Conservation (phyloP, 1,140 invertebrate species). For the Zaprionus africanus region DNA sequence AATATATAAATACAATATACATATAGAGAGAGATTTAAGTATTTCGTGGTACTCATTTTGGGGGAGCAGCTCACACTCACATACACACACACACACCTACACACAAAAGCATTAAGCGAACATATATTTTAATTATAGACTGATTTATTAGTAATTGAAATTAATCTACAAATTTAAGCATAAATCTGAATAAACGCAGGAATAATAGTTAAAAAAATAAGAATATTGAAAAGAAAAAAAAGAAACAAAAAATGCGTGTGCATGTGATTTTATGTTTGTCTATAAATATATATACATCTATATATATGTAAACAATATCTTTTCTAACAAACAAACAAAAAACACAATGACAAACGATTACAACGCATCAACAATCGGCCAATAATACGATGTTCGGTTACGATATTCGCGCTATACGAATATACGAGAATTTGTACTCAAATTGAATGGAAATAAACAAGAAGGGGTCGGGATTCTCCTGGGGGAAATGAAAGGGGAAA, state of each 20-base stretch:
- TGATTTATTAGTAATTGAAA: conserved; percentile 83
- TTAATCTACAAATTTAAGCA: conserved; percentile 81
- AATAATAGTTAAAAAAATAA: conserved; percentile 68
- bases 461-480: neutral
- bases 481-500: neutral
- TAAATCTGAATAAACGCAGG: conserved; percentile 81
- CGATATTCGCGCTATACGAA: conserved; percentile 18
- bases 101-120: conserved; percentile 78
- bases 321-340: conserved; percentile 14
- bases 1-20: conserved; percentile 14
- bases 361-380: conserved; percentile 31
- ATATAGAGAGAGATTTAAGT: conserved; percentile 53
- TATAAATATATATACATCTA: conserved; percentile 5
- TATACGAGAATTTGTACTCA: conserved; percentile 31
- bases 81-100: conserved; percentile 42
- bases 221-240: neutral
- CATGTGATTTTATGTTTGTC: conserved; percentile 41
- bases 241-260: conserved; percentile 27
- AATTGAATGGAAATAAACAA: neutral
- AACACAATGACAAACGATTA: conserved; percentile 16
- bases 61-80: conserved; percentile 59
- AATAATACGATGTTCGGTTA: conserved; percentile 23
- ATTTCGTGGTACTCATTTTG: conserved; percentile 49
- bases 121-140: conserved; percentile 83
- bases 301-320: conserved; percentile 21